Percentiles rank a stretch among this genome's conserved stretches.
These are phyloP conservation scores for Standfussiana lucernea DNA, from an alignment of 2,888 invertebrate species.

Conservation along the genomic window DNA sequence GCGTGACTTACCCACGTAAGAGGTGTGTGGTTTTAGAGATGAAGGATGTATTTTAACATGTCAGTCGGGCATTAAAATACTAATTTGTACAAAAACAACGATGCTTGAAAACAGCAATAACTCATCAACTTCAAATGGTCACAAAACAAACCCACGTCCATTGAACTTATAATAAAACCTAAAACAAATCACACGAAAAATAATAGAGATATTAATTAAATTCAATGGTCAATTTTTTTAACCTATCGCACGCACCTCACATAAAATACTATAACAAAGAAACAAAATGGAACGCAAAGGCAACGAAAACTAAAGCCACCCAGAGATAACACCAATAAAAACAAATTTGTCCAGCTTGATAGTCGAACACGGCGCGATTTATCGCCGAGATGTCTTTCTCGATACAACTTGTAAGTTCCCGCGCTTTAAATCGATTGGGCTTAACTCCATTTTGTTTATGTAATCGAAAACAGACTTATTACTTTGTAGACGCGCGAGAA, in stretches of 20 bases:
- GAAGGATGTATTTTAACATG: not conserved
- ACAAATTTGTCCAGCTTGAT: constrained; percentile 86
- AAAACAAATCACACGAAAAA: constrained; percentile 51
- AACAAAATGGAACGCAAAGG: constrained; percentile 70
- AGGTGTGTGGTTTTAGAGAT: not conserved
- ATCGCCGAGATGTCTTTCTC: constrained; percentile 86
- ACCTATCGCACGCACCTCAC: constrained; percentile 53
- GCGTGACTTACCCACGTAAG: not conserved
- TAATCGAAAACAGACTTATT: constrained; percentile 62
- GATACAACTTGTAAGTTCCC: constrained; percentile 81
- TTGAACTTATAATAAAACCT: constrained; percentile 46
- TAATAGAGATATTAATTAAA: constrained; percentile 70
- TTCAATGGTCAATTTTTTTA: constrained; percentile 60
- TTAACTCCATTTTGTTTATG: constrained; percentile 70
- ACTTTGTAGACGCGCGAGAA: constrained; percentile 39
- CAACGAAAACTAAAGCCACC: constrained; percentile 85
- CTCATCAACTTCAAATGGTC: constrained; percentile 15
- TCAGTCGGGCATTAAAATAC: not conserved
- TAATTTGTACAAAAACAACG: not conserved
- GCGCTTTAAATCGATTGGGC: constrained; percentile 74
- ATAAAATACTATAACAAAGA: constrained; percentile 70
- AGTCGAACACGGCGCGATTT: constrained; percentile 84
- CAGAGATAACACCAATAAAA: constrained; percentile 88
- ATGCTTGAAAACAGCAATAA: constrained; percentile 26
- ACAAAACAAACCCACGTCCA: constrained; percentile 19